Percentiles rank a stretch among this genome's conserved stretches.
Evolutionary conservation across 1,140 invertebrate genomes (phyloP).

Genomic region (Gonatopus flavifemur): DNA sequence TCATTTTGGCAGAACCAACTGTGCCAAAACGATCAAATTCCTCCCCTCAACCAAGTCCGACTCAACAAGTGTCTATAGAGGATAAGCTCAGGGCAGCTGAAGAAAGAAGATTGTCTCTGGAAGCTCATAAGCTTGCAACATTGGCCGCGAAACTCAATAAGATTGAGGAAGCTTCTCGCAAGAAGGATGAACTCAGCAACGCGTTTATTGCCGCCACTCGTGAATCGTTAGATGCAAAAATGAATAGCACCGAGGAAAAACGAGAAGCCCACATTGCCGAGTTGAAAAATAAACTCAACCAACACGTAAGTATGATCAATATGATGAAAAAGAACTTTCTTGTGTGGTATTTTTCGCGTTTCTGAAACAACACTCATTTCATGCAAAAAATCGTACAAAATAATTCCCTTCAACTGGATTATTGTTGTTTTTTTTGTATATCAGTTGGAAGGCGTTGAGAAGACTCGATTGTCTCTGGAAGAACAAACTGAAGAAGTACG

Average conservation of each 20-base stretch:
- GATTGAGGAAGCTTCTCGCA: conserved; percentile 86
- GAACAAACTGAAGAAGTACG: conserved; percentile 82
- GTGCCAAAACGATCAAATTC: conserved; percentile 68
- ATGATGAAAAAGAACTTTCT: not conserved
- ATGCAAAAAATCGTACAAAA: not conserved
- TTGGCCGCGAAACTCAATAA: conserved; percentile 79
- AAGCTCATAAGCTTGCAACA: conserved; percentile 80
- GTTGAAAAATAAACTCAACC: conserved; percentile 83
- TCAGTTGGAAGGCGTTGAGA: conserved; percentile 80
- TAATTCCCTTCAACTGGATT: not conserved
- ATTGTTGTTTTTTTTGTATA: conserved; percentile 36
- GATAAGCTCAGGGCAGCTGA: conserved; percentile 89
- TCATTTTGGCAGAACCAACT: conserved; percentile 85
- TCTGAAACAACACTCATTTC: too few relatives aligned
- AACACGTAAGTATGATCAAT: conserved; percentile 60
- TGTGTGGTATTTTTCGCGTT: not conserved
- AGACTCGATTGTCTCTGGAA: conserved; percentile 77
- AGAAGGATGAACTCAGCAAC: conserved; percentile 82
- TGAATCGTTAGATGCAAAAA: conserved; percentile 85
- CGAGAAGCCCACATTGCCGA: conserved; percentile 85
- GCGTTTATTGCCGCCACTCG: conserved; percentile 82
- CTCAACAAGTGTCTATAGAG: conserved; percentile 75
- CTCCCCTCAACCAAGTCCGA: conserved; percentile 53
- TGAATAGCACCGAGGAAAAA: conserved; percentile 85
- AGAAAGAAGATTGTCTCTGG: conserved; percentile 83